phyloP scores from a whole-genome alignment of 2,797 vertebrate species.

The Limnodromus scolopaceus region DNA sequence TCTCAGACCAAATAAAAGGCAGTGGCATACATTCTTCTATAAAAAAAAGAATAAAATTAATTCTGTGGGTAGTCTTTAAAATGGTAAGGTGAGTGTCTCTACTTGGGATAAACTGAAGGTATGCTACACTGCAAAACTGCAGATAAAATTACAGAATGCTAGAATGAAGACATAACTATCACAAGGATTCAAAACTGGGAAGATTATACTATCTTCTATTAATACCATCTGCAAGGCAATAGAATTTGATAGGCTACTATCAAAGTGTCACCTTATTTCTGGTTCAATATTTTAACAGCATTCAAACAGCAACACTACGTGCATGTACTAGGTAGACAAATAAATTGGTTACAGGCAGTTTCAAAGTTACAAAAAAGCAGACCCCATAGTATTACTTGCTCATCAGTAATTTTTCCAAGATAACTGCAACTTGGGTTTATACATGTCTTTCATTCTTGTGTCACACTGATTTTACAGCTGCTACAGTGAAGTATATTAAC shows the following conservation, averaged over 20 bases:
- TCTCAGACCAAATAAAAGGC: background rate
- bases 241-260: background rate
- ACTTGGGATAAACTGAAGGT: background rate
- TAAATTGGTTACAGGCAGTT: background rate
- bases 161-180: background rate
- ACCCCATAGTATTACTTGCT: background rate
- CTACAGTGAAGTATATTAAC: background rate
- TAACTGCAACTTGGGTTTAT: background rate
- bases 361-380: background rate
- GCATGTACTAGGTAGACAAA: background rate
- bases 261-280: background rate
- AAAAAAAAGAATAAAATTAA: background rate
- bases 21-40: background rate
- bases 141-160: background rate
- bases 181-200: background rate
- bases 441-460: background rate
- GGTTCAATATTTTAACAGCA: background rate
- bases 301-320: background rate
- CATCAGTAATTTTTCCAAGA: background rate
- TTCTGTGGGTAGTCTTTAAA: background rate
- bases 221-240: rapidly evolving
- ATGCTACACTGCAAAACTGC: background rate
- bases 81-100: background rate
- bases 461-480: background rate
- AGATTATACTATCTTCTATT: background rate